phyloP scores from a whole-genome alignment of 2,888 invertebrate genomes.

The Cremastinae sp. region DNA sequence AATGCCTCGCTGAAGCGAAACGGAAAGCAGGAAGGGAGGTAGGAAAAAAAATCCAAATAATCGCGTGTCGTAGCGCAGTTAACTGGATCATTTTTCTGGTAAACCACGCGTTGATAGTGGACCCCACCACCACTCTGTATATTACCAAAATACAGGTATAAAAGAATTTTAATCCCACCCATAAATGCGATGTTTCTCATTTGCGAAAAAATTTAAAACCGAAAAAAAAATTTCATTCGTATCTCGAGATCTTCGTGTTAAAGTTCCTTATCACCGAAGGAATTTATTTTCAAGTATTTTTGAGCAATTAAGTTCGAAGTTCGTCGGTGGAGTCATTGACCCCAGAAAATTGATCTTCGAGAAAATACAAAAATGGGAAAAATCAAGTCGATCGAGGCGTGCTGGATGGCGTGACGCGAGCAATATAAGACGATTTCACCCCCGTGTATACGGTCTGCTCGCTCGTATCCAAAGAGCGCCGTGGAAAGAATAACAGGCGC shows the following conservation, averaged over 20 bases:
- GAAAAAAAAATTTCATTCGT: not conserved
- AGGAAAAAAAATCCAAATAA: slow-evolving; percentile 5
- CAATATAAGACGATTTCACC: slow-evolving; percentile 60
- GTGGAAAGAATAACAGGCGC: slow-evolving; percentile 7
- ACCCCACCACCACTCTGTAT: slow-evolving; percentile 14
- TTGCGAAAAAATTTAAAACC: not conserved
- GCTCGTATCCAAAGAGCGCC: slow-evolving; percentile 1
- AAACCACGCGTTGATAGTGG: slow-evolving; percentile 37
- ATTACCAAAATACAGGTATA: slow-evolving; percentile 15
- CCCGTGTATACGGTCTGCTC: slow-evolving; percentile 21
- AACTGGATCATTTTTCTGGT: slow-evolving; percentile 56
- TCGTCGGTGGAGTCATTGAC: slow-evolving; percentile 34
- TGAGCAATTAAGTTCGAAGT: not conserved
- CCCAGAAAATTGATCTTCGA: slow-evolving; percentile 28
- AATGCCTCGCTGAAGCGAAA: not conserved
- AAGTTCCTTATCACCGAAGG: too few relatives aligned
- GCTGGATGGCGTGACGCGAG: slow-evolving; percentile 60
- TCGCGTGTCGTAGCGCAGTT: slow-evolving; percentile 50
- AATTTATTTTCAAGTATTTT: too few relatives aligned
- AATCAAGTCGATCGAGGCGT: slow-evolving; percentile 42
- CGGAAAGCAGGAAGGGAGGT: not conserved
- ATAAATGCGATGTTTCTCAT: not conserved
- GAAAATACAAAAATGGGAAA: slow-evolving; percentile 18
- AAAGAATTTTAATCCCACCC: slow-evolving; percentile 3
- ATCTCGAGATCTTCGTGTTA: too few relatives aligned